phyloP scores from a whole-genome alignment of 2,888 invertebrate genomes.

The Physocephala rufipes region DNA sequence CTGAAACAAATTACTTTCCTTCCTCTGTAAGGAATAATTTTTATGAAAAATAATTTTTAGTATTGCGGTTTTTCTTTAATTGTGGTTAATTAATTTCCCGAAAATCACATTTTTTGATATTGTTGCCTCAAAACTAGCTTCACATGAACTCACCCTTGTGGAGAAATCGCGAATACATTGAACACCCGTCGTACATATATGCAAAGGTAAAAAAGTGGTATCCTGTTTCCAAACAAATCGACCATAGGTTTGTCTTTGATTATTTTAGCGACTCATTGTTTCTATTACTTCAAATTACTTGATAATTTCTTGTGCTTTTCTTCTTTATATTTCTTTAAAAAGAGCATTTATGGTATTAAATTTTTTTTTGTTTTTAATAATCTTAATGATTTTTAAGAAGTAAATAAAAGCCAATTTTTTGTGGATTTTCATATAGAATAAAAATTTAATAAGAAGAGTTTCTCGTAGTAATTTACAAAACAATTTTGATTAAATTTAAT shows the following conservation, averaged over 20 bases:
- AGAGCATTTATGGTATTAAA: constrained; percentile 36
- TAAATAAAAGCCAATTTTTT: background rate
- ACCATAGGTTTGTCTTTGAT: background rate
- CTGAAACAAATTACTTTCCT: too few species aligned
- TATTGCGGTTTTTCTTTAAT: too few species aligned
- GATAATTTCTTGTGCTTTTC: constrained; percentile 18
- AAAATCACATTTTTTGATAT: background rate
- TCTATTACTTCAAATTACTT: constrained; percentile 31
- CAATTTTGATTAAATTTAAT: constrained; percentile 17
- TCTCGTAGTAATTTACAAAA: constrained; percentile 20
- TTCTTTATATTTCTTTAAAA: constrained; percentile 28
- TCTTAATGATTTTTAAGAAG: constrained; percentile 3
- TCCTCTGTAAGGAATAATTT: too few species aligned
- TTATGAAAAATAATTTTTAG: too few species aligned
- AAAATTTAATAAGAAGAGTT: constrained; percentile 13
- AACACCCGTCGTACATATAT: background rate
- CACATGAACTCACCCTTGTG: background rate
- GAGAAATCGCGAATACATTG: background rate
- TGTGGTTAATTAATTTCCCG: background rate
- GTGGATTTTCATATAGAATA: constrained; percentile 23
- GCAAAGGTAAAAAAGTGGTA: background rate
- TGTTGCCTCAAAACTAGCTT: background rate
- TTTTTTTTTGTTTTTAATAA: constrained; percentile 21
- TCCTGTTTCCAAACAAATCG: background rate
- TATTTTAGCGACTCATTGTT: constrained; percentile 20